phyloP scores from a whole-genome alignment of 2,113 vertebrate genomes.

The Psilopogon haemacephalus region DNA sequence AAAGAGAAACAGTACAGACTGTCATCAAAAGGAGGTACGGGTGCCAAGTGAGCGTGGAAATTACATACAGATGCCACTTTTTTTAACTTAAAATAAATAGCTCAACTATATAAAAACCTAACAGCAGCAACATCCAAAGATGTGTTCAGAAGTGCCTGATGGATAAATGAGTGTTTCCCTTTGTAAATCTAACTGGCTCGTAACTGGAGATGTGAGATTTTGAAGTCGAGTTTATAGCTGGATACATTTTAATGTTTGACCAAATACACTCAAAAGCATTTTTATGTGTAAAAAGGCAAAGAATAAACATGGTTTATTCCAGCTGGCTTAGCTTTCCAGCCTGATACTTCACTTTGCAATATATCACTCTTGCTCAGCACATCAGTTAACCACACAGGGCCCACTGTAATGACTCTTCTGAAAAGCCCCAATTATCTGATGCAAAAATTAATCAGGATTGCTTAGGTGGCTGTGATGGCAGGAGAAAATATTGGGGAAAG shows the following conservation, averaged over 20 bases:
- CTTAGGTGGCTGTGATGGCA: slow-evolving; percentile 19
- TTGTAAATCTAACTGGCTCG: neutral
- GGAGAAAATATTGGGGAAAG: slow-evolving; percentile 53
- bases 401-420: neutral
- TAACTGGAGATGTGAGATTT: slow-evolving; percentile 15
- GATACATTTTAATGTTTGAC: slow-evolving; percentile 3
- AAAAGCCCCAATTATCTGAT: slow-evolving; percentile 7
- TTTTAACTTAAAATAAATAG: slow-evolving; percentile 72
- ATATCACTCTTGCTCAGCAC: neutral
- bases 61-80: slow-evolving; percentile 78
- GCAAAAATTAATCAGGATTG: slow-evolving; percentile 35
- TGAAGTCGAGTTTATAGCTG: neutral
- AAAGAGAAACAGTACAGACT: slow-evolving; percentile 74
- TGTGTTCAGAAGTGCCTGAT: slow-evolving; percentile 73
- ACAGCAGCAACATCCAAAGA: slow-evolving; percentile 59
- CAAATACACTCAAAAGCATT: neutral
- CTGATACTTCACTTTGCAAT: neutral
- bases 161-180: slow-evolving; percentile 51
- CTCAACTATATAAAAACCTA: slow-evolving; percentile 68
- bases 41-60: slow-evolving; percentile 79
- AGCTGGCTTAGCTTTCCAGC: neutral
- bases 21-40: slow-evolving; percentile 76
- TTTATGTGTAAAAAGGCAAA: neutral
- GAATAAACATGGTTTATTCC: neutral
- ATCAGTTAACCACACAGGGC: neutral